Percentiles rank a stretch among this genome's conserved stretches.
phyloP scores from a whole-genome alignment of 2,888 invertebrate species.

The Urechis unicinctus region DNA sequence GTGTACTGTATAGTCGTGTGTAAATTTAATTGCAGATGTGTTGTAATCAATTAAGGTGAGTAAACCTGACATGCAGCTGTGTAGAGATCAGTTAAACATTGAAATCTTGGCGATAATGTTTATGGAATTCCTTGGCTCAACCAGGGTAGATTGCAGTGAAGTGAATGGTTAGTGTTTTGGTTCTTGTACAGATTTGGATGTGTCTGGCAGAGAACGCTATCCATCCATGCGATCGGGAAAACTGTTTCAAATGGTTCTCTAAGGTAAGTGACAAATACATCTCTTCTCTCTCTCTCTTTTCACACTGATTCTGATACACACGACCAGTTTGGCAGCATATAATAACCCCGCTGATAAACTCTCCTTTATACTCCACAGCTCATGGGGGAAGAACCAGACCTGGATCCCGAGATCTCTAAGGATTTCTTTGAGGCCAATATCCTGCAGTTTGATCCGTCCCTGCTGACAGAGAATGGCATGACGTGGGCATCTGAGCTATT shows the following conservation, averaged over 20 bases:
- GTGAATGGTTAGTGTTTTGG: too few species aligned
- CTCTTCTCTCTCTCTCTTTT: not conserved
- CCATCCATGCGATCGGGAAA: conserved; percentile 85
- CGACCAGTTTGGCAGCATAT: not conserved
- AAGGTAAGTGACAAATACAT: conserved; percentile 54
- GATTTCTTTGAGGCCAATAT: conserved; percentile 95
- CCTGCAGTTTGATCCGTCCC: conserved; percentile 80
- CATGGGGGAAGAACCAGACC: conserved; percentile 78
- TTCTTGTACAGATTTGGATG: conserved; percentile 65
- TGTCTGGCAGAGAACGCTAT: conserved; percentile 90
- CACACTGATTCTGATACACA: too few species aligned
- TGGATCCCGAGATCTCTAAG: conserved; percentile 90
- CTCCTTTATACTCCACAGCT: conserved; percentile 25
- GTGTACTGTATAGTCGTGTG: too few species aligned
- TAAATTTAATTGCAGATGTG: too few species aligned
- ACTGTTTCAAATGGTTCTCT: conserved; percentile 97
- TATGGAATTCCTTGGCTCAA: too few species aligned
- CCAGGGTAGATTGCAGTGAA: too few species aligned
- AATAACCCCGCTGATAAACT: not conserved
- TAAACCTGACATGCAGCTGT: not conserved
- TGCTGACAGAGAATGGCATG: conserved; percentile 90
- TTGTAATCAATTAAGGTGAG: too few species aligned
- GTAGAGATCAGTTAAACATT: too few species aligned
- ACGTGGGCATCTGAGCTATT: conserved; percentile 59
- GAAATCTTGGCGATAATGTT: too few species aligned